phyloP scores from a whole-genome alignment of 2,888 invertebrate genomes.

The Troilus luridus region DNA sequence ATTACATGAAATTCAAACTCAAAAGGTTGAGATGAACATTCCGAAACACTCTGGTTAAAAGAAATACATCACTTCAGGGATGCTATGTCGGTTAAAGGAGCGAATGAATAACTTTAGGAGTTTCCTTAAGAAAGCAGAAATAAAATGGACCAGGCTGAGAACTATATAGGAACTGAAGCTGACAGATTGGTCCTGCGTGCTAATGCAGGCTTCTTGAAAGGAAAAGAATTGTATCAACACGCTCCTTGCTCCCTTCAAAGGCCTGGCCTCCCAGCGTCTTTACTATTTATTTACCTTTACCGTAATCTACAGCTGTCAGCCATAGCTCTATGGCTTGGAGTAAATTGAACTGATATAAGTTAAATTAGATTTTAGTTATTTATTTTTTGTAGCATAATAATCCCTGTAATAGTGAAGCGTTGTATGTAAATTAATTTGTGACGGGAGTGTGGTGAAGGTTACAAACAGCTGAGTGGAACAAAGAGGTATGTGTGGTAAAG shows the following conservation, averaged over 20 bases:
- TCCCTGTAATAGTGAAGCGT: background rate
- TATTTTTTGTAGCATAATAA: background rate
- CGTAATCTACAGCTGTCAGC: background rate
- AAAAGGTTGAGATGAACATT: background rate
- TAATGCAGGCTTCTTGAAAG: conserved; percentile 30
- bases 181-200: background rate
- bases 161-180: background rate
- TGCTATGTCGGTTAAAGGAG: background rate
- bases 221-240: background rate
- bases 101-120: background rate
- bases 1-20: no score
- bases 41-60: background rate
- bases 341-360: background rate
- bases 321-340: background rate
- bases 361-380: background rate
- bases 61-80: background rate
- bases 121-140: background rate
- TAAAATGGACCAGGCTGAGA: conserved; percentile 20
- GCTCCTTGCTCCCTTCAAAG: background rate
- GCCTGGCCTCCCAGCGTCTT: background rate
- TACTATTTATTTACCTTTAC: conserved; percentile 3
- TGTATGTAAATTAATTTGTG: no score
- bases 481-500: no score
- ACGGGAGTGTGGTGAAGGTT: no score
- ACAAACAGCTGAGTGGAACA: no score